These are phyloP conservation scores for Hydrozoanthus gracilis DNA, from an alignment of 92 coral and sea anemone species.

Conservation along the genomic window DNA sequence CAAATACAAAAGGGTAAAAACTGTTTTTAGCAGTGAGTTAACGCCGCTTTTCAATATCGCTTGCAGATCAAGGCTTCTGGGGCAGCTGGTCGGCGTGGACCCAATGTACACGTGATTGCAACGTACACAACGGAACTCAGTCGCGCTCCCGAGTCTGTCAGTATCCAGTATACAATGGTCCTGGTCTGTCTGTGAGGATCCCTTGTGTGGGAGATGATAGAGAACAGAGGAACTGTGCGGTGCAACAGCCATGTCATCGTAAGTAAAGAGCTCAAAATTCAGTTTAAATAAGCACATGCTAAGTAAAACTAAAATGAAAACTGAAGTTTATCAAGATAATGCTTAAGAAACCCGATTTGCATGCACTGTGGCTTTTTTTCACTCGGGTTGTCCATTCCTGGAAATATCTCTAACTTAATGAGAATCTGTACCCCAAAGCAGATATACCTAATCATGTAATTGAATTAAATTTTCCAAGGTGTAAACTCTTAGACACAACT, in stretches of 20 bases:
- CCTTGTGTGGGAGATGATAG: not conserved
- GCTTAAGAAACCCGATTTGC: too few relatives aligned
- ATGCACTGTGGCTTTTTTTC: too few relatives aligned
- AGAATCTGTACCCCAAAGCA: too few relatives aligned
- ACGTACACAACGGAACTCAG: constrained; percentile 19
- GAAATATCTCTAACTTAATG: too few relatives aligned
- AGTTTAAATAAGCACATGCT: not conserved
- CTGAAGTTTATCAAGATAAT: too few relatives aligned
- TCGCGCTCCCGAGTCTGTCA: constrained; percentile 1
- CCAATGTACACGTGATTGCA: constrained; percentile 1
- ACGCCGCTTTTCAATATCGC: not conserved
- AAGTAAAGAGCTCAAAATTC: not conserved
- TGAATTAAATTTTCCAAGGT: not conserved
- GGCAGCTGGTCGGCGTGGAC: not conserved
- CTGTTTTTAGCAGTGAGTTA: too few relatives aligned
- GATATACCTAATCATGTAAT: too few relatives aligned
- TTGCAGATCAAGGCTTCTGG: constrained; percentile 7
- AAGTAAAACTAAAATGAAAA: too few relatives aligned
- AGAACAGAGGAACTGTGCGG: constrained; percentile 3
- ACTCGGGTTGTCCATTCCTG: too few relatives aligned
- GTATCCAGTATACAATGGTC: constrained; percentile 18
- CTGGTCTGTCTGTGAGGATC: constrained; percentile 1
- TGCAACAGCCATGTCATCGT: constrained; percentile 12
- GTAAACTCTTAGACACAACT: not conserved
- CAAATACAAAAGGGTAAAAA: too few relatives aligned